phyloP scores from a whole-genome alignment of 2,888 invertebrate genomes.

The Dione vanillae region DNA sequence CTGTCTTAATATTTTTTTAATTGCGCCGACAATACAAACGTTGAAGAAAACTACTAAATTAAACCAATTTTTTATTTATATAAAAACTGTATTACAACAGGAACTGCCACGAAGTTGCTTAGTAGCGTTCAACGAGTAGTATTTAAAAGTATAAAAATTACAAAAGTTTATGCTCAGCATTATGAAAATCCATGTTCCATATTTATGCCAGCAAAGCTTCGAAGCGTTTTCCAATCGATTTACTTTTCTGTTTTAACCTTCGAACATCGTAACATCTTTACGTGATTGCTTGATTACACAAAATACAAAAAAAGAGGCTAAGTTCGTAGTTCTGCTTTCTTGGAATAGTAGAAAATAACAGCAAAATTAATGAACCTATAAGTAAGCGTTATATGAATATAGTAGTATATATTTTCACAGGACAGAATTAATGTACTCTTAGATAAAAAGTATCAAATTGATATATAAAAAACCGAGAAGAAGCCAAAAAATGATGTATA shows the following conservation, averaged over 20 bases:
- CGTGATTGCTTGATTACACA: conserved; percentile 28
- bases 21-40: too few relatives aligned
- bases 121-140: conserved; percentile 30
- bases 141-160: conserved; percentile 29
- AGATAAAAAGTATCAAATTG: too few relatives aligned
- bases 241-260: conserved; percentile 42
- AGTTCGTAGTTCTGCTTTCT: background rate
- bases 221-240: conserved; percentile 50
- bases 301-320: conserved; percentile 9
- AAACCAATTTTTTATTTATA: conserved; percentile 30
- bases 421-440: too few relatives aligned
- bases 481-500: too few relatives aligned
- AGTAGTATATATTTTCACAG: too few relatives aligned
- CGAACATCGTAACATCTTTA: conserved; percentile 21
- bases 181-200: conserved; percentile 41
- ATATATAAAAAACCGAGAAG: too few relatives aligned
- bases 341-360: background rate
- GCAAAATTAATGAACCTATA: background rate
- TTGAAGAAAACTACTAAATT: conserved; percentile 15
- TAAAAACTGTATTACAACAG: conserved; percentile 25
- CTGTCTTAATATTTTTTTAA: too few relatives aligned
- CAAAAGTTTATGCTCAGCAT: conserved; percentile 32
- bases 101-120: conserved; percentile 24
- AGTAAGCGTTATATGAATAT: too few relatives aligned
- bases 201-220: conserved; percentile 36